phyloP scores from a whole-genome alignment of 2,113 vertebrate genomes.

The Platichthys flesus region DNA sequence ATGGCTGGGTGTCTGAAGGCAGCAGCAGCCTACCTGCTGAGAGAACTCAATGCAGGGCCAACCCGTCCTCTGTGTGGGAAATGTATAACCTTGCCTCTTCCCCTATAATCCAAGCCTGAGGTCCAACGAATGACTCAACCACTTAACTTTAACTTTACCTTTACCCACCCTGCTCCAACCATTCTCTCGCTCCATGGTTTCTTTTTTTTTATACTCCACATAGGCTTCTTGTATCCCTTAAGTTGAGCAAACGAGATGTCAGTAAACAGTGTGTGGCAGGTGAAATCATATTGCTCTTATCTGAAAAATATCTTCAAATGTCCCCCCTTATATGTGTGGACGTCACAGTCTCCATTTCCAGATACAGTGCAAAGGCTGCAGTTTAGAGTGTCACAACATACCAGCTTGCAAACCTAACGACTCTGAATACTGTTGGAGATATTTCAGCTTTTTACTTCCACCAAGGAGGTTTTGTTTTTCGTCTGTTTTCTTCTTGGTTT shows the following conservation, averaged over 20 bases:
- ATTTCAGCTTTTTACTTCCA: too few species aligned
- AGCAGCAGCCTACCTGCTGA: slow-evolving; percentile 78
- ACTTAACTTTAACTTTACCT: slow-evolving; percentile 10
- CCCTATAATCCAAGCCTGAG: slow-evolving; percentile 37
- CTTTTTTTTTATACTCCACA: slow-evolving; percentile 12
- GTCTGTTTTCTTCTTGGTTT: too few species aligned
- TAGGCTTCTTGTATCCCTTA: neutral
- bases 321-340: too few species aligned
- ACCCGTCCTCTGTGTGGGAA: slow-evolving; percentile 74
- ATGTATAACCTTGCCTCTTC: slow-evolving; percentile 75
- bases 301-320: too few species aligned
- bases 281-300: neutral
- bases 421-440: neutral
- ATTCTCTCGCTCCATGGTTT: slow-evolving; percentile 23
- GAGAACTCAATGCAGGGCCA: slow-evolving; percentile 81
- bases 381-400: neutral
- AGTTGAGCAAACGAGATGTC: neutral
- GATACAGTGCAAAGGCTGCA: neutral
- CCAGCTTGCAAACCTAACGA: neutral
- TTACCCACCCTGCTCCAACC: slow-evolving; percentile 23
- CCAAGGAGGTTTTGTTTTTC: too few species aligned
- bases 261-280: neutral
- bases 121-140: slow-evolving; percentile 26
- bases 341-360: too few species aligned
- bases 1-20: slow-evolving; percentile 78